Base-by-base conservation (phyloP, 2,888 invertebrate species). In the Drosophila greeni region DNA sequence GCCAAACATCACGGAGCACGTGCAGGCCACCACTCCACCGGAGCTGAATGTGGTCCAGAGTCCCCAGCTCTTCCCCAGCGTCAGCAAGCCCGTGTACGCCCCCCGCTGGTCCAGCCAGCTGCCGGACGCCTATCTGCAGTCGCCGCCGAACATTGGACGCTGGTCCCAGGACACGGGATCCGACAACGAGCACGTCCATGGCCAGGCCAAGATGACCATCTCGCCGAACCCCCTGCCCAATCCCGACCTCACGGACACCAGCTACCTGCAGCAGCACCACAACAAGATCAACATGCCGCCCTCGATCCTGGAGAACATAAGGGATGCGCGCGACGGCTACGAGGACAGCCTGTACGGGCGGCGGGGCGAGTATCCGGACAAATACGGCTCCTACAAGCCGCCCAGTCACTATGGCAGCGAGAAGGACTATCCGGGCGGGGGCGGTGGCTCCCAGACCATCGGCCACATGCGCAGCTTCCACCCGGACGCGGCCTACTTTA, bases 161-260 rank as follows among this genome's bases (percentile, higher is more conserved):
- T 95, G 95, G 95, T 94, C 94, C 0, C 94, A 94, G 60, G 94
- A 94, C 72, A 94, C 94, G 0, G 94, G 92, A 8, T 94, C 95
- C 0, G 95, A 95, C 85, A 93, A 92, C 81, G 94, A 94, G 80
- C 87, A 85, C 11, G 81, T 87, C 29, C 91, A 91, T 58, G 87
- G 88, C 2, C 88, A 91, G 78, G 59, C 59, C 31, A 91, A 91
- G 82, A 91, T 90, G 24, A 92, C 90, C 2, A 91, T 89, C 60
- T 92, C 92, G 33, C 94, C 94, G 1, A 93, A 95, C 78, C 93
- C 94, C 1, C 78, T 92, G 73, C 94, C 95, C n/a, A 92, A 93
- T 89, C 94, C 95, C 0, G 95, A 95, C 84, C 92, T 95, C 53
- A 94, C 93, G 0, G 93, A 94, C 82, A 91, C 91, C 23, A 91